Base-by-base conservation (phyloP, 1,140 invertebrate genomes). In the Atta cephalotes region DNA sequence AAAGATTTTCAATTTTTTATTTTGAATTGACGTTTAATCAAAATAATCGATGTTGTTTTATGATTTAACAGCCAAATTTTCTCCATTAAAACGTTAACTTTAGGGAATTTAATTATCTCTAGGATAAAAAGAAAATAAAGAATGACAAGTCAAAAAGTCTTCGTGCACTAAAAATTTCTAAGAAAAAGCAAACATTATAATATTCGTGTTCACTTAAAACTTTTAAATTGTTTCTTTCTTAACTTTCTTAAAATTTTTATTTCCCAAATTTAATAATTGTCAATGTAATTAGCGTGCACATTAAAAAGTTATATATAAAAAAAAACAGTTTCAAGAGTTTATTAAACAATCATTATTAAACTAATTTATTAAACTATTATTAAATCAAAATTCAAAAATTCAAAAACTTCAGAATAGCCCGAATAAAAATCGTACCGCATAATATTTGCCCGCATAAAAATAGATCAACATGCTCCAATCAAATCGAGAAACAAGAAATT, bases 361-460 rank as follows among this genome's bases (percentile, higher is more conserved):
- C 25, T 25, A 25, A 25, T 25, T 25, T 25, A 25, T 25, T 25
- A 25, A 25, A 21, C 5, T 14, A 1, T 66, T n/a, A 14, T 25
- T 51, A 28, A 51, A 35, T 74, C 31, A 35, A 49, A 18, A 62
- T 28, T 7, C 28, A 10, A 77, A 6, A 21, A 21, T 21, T 21
- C 21, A 21, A 21, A 16, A 12, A 25, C 2, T 62, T 60, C 21
- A n/a, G 2, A 53, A 53, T 4, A 60, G 4, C 12, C 16, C 18
- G 35, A 81, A 71, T 58, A 28, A 58, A 71, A 81, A 45, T 58
- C 65, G n/a, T 49, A 16, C 0, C 65, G 10, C 66, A 16, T 18
- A 60, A 35, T 25, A n/a, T 28, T 45, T n/a, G 7, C n/a, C 28
- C 62, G 49, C 25, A 62, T 74, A 35, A 74, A 82, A 82, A 62